Percentiles rank a stretch among this genome's conserved stretches.
These are phyloP conservation scores for Branchinecta lynchi DNA, from an alignment of 1,140 invertebrate genomes.

Conservation along the genomic window DNA sequence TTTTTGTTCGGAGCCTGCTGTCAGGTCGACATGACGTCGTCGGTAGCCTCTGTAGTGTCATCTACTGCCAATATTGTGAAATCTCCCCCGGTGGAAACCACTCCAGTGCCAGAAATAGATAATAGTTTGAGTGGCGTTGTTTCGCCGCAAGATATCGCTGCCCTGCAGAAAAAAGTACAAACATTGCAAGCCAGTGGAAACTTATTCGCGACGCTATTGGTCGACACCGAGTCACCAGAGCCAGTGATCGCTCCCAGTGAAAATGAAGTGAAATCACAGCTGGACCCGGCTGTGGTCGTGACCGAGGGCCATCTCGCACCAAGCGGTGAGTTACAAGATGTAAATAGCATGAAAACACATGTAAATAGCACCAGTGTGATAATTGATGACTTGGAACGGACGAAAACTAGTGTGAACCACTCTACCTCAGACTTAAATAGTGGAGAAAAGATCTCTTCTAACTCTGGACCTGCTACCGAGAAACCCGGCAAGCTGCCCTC, in stretches of 20 bases:
- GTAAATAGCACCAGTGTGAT: background rate
- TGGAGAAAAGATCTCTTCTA: constrained; percentile 18
- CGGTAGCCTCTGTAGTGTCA: background rate
- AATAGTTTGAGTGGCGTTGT: background rate
- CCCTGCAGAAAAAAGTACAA: constrained; percentile 10
- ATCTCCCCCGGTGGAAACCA: background rate
- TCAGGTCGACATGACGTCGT: constrained; percentile 20
- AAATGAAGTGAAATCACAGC: no score
- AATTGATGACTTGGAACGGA: no score
- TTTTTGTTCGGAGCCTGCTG: constrained; percentile 83
- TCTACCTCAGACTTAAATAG: constrained; percentile 20
- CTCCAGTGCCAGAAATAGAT: background rate
- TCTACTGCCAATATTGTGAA: constrained; percentile 28
- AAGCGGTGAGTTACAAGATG: background rate
- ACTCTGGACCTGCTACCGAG: constrained; percentile 25
- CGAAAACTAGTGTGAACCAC: background rate
- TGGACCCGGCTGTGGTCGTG: no score
- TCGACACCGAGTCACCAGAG: background rate
- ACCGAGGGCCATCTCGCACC: background rate
- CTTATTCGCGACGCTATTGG: background rate
- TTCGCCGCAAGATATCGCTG: background rate
- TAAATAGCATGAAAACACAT: background rate
- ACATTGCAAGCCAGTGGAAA: constrained; percentile 2
- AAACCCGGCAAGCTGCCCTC: constrained; percentile 24
- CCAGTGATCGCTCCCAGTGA: no score